Evolutionary conservation across 2,888 invertebrate species (phyloP), one percentile per base, ranked within the genome.

Genomic region (Cremastinae sp.): DNA sequence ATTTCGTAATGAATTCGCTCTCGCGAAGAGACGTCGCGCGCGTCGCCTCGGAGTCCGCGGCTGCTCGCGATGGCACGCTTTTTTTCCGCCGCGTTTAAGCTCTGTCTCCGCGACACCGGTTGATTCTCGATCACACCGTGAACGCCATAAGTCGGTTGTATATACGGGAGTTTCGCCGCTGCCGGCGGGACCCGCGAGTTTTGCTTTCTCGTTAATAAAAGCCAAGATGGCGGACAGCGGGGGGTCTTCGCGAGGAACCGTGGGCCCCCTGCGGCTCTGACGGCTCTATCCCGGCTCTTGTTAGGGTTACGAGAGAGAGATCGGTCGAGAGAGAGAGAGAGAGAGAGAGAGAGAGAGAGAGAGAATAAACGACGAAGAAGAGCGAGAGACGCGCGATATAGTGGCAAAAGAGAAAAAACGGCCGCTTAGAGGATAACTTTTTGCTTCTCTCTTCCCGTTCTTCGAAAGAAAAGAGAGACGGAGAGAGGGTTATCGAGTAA

Each of bases 261-360:
- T 77, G 81, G 86, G 84, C 88, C 89, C 86, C 89, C 89, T 83
- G 89, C 80, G 86, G 89, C 84, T 89, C 87, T 90, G 89, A 90
- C 88, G 88, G 89, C 89, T 90, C 89, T 90, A 89, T 89, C 87
- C 86, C 83, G 59, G 82, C 83, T 85, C 87, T 87, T 86, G 86
- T 88, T 88, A 84, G 83, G 79, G 72, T 65, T 56, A 66, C 66
- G 74, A 22, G 71, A 59, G 74, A 22, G 71, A 59, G 47, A 53
- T 62, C 36, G 75, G 56, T 54, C 41, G 41, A 80, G 79, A 58
- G 54, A 38, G 59, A 34, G 59, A 69, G 68, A 73, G 61, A 77
- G 76, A 83, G 81, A 53, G 38, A 38, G 38, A 41, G 38, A 14
- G 49, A 22, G 34, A 34, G 28, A 20, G 41, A 58, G 58, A 58